A percentile compares a stretch with the other conserved stretches of the same genome.
phyloP scores from a whole-genome alignment of 2,797 vertebrate genomes.

The Sebastes kiyomatsui region DNA sequence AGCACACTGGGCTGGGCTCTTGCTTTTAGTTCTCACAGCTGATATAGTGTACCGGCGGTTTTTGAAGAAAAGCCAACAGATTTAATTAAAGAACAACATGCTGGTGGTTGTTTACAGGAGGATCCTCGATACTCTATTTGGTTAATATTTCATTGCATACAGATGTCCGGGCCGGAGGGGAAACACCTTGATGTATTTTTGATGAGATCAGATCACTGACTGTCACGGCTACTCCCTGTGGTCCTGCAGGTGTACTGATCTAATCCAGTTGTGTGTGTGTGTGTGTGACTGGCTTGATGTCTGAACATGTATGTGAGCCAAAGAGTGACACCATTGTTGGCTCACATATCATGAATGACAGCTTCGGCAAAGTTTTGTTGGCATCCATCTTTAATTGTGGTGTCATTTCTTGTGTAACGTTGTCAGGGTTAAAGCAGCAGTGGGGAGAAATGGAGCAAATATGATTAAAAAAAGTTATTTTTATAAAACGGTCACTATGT shows the following conservation, averaged over 20 bases:
- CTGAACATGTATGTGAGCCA: not conserved
- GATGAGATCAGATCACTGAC: conserved; percentile 60
- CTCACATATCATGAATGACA: not conserved
- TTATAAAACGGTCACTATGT: too few relatives aligned
- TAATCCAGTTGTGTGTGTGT: conserved; percentile 2
- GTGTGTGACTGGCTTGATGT: not conserved
- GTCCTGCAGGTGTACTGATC: conserved; percentile 41
- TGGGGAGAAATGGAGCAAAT: too few relatives aligned
- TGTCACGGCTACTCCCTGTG: conserved; percentile 43
- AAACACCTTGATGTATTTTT: conserved; percentile 75
- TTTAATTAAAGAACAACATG: conserved; percentile 3
- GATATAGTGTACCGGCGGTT: not conserved
- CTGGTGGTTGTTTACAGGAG: conserved; percentile 38
- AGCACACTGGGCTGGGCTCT: not conserved
- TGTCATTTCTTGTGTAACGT: not conserved
- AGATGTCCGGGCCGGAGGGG: conserved; percentile 56
- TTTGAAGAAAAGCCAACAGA: conserved; percentile 19
- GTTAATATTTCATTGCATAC: conserved; percentile 70
- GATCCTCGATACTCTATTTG: conserved; percentile 28
- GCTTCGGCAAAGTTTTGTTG: not conserved
- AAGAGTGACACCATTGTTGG: not conserved
- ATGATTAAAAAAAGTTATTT: too few relatives aligned
- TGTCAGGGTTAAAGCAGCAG: not conserved
- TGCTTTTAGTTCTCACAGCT: not conserved
- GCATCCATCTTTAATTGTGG: not conserved